Percentiles rank a stretch among this genome's conserved stretches.
Evolutionary conservation across 2,888 invertebrate genomes (phyloP).

Genomic region (Rhagium mordax): DNA sequence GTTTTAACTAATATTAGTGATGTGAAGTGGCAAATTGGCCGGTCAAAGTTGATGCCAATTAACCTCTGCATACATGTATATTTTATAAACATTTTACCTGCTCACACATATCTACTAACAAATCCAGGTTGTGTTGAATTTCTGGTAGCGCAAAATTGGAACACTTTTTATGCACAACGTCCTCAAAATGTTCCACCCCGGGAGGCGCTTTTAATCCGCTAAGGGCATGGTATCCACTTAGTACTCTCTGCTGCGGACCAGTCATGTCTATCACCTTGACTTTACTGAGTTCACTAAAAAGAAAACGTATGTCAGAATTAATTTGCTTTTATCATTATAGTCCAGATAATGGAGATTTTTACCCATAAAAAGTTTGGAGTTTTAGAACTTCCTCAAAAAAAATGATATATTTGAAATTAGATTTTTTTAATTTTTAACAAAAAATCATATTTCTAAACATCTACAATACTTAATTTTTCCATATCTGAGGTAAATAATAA

Average conservation of each 20-base stretch:
- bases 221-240: conserved; percentile 94
- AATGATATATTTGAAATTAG: too few species aligned
- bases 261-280: conserved; percentile 99
- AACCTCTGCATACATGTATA: too few species aligned
- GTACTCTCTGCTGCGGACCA: conserved; percentile 92
- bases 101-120: conserved; percentile 94
- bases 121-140: conserved; percentile 91
- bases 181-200: conserved; percentile 77
- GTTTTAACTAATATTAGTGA: too few species aligned
- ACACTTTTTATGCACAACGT: conserved; percentile 76
- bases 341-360: too few species aligned
- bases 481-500: too few species aligned
- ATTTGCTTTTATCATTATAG: neutral
- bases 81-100: too few species aligned
- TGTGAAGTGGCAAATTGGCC: neutral
- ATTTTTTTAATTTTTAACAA: too few species aligned
- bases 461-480: too few species aligned
- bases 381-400: too few species aligned
- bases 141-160: conserved; percentile 88
- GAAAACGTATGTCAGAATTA: neutral
- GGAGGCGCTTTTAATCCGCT: conserved; percentile 76
- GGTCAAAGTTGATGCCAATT: too few species aligned
- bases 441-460: too few species aligned
- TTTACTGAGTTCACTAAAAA: conserved; percentile 79
- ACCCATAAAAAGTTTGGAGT: too few species aligned